Conservation (phyloP, 2,113 vertebrate genomes). For the Penelope pileata region DNA sequence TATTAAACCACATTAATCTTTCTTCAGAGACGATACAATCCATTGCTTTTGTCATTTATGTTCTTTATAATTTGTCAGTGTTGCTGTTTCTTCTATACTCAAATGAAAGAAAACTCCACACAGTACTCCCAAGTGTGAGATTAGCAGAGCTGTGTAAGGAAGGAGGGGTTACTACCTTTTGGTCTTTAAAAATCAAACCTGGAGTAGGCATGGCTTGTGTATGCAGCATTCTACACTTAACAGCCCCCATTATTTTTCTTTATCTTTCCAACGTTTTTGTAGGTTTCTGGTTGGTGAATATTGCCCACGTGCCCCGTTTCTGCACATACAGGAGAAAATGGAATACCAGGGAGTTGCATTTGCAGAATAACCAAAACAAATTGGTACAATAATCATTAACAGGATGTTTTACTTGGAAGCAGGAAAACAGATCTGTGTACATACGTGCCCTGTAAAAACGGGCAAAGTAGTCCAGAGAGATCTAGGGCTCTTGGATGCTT, state of each 20-base stretch:
- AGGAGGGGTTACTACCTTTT: neutral
- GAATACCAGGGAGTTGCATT: neutral
- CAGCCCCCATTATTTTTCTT: neutral
- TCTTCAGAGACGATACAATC: neutral
- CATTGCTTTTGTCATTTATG: neutral
- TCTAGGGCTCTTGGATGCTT: neutral
- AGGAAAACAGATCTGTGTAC: neutral
- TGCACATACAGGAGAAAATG: neutral
- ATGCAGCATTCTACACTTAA: neutral
- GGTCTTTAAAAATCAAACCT: conserved; percentile 15
- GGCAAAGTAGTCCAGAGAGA: neutral
- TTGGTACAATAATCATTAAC: neutral
- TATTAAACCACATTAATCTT: conserved; percentile 25
- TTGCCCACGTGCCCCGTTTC: neutral
- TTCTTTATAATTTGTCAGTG: neutral
- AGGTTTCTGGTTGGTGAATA: neutral
- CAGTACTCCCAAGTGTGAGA: neutral
- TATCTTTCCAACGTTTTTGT: neutral
- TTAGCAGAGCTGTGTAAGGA: neutral
- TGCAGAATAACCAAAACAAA: neutral
- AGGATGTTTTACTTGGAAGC: neutral
- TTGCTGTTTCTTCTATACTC: conserved; percentile 7
- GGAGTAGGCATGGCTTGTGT: neutral
- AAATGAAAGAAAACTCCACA: neutral
- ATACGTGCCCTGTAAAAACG: neutral